phyloP scores from a whole-genome alignment of 2,797 vertebrate genomes.

The Prionace glauca region DNA sequence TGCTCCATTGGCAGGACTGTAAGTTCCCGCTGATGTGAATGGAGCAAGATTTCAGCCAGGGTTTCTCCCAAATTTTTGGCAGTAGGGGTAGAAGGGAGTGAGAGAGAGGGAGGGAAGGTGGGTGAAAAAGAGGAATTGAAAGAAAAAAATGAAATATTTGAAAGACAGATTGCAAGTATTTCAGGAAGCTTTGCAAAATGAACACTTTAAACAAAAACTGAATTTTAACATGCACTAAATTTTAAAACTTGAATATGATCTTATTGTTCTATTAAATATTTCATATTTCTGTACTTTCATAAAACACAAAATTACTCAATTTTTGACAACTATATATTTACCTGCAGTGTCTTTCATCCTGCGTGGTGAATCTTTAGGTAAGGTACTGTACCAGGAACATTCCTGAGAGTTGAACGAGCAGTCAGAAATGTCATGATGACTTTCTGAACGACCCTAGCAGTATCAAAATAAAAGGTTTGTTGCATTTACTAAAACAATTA shows the following conservation, averaged over 20 bases:
- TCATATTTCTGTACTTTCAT: neutral
- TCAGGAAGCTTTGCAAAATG: neutral
- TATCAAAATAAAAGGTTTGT: neutral
- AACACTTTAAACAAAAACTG: neutral
- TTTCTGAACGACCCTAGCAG: slow-evolving; percentile 72
- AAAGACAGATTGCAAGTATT: slow-evolving; percentile 44
- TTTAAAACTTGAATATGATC: neutral
- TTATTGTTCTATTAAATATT: neutral
- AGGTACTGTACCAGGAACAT: slow-evolving; percentile 63
- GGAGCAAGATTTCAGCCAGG: neutral
- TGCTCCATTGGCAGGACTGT: too few species aligned
- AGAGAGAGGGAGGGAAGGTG: neutral
- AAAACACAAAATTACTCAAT: neutral
- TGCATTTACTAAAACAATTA: neutral
- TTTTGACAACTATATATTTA: slow-evolving; percentile 40
- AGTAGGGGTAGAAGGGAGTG: neutral
- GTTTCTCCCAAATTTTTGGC: neutral
- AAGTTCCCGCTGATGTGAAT: too few species aligned
- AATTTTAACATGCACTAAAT: neutral
- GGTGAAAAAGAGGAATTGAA: slow-evolving; percentile 39
- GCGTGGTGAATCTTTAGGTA: slow-evolving; percentile 69
- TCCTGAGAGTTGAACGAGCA: slow-evolving; percentile 71
- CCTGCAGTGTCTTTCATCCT: slow-evolving; percentile 73
- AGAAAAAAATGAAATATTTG: slow-evolving; percentile 29
- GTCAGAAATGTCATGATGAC: slow-evolving; percentile 64